phyloP scores from a whole-genome alignment of 2,888 invertebrate genomes.

The Sarcophaga subvicina region DNA sequence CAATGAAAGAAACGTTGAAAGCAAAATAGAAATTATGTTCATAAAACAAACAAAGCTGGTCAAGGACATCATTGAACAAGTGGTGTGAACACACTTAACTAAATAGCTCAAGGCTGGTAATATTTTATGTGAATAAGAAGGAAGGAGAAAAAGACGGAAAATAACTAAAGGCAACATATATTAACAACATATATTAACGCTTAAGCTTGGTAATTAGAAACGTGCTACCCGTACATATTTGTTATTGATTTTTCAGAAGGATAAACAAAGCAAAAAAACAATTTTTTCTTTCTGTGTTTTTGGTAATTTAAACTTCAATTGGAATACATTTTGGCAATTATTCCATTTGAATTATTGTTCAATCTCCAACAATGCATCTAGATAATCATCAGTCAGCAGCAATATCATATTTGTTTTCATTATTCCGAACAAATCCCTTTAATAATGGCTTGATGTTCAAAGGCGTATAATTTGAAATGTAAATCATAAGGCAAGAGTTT shows the following conservation, averaged over 20 bases:
- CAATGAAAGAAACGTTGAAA: neutral
- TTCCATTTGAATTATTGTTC: neutral
- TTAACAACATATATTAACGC: neutral
- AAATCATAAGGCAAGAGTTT: slow-evolving; percentile 46
- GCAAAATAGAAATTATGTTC: neutral
- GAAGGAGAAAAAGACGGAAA: neutral
- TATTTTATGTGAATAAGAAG: neutral
- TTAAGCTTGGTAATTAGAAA: neutral
- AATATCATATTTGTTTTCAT: neutral
- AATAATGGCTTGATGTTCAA: slow-evolving; percentile 7
- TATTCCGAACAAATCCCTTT: slow-evolving; percentile 21
- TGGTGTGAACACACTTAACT: neutral
- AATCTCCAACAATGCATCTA: neutral
- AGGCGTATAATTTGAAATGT: slow-evolving; percentile 20
- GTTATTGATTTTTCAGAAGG: too few relatives aligned
- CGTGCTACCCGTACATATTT: neutral
- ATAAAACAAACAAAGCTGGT: neutral
- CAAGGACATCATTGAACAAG: neutral
- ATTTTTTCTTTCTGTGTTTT: too few relatives aligned
- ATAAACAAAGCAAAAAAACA: too few relatives aligned
- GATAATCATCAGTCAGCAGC: neutral
- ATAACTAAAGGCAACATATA: neutral
- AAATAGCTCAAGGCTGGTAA: neutral
- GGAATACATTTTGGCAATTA: neutral
- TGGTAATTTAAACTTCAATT: too few relatives aligned